phyloP scores from a whole-genome alignment of 2,113 vertebrate genomes.

The Corythornis vintsioides region DNA sequence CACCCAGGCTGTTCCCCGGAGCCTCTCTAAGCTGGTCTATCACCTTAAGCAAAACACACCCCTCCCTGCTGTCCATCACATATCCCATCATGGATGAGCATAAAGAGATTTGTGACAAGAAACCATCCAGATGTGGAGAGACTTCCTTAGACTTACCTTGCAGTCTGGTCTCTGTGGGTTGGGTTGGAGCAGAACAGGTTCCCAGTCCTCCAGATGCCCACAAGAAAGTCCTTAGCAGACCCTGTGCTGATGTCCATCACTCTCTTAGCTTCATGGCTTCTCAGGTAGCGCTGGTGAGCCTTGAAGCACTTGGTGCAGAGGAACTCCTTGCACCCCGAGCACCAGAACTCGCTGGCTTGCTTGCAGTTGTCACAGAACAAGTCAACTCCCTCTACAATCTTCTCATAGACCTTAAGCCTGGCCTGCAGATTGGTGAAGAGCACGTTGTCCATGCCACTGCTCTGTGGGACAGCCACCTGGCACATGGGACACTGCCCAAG shows the following conservation, averaged over 20 bases:
- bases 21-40: neutral
- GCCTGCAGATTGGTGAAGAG: constrained; percentile 70
- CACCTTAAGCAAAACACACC: neutral
- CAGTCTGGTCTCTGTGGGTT: neutral
- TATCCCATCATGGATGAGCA: neutral
- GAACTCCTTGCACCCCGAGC: constrained; percentile 57
- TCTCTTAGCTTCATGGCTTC: constrained; percentile 30
- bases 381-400: neutral
- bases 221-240: constrained; percentile 49
- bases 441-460: constrained; percentile 49
- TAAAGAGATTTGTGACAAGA: neutral
- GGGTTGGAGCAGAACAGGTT: constrained; percentile 61
- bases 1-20: neutral
- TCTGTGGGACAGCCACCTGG: accelerated
- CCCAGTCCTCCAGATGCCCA: neutral
- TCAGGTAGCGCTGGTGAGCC: constrained; percentile 62
- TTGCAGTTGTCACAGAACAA: constrained; percentile 49
- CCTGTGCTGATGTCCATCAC: constrained; percentile 39
- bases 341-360: constrained; percentile 35
- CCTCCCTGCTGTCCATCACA: neutral
- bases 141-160: neutral
- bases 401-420: constrained; percentile 17
- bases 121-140: neutral
- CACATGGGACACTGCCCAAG: constrained; percentile 51
- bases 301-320: constrained; percentile 58